Evolutionary conservation across 2,113 vertebrate genomes (phyloP), one percentile per base, ranked within the genome.

Genomic region (Oenanthe oenanthe): DNA sequence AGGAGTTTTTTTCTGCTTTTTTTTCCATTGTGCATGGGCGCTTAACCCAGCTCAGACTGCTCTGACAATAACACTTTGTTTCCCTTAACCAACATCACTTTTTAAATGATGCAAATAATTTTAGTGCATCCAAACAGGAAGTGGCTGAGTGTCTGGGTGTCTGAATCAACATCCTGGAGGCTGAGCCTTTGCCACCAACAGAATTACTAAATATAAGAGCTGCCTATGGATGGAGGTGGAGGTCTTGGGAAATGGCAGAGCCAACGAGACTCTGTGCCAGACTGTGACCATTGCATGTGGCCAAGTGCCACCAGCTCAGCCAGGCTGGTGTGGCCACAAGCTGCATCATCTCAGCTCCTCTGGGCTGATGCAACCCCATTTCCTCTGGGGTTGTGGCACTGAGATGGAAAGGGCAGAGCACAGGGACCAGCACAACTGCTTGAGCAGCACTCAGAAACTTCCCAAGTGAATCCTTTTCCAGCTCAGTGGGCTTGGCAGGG

Each of bases 121-220:
- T 90, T 51, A 94, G 95, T 38, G 85, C 93, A 93, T 96, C 95
- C 96, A 96, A 96, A 96, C 95, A 97, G 96, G 96, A 97, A 96
- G 96, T 90, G 96, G 89, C 38, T 95, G 88, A 77, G 87, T 94
- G 92, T 76, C 89, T 96, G 94, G 56, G 91, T 95, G 94, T 95
- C 96, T 97, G 95, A 95, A 96, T 93, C 95, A 96, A 90, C 96
- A 94, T 96, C 92, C 96, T 96, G 95, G 85, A 87, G 93, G 56
- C 85, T 53, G 89, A 12, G 92, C 63, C 89, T 72, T 56, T 42
- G 38, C 87, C 88, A 95, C 81, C 81, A 91, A 58, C 62, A 47
- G 43, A 38, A 47, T 58, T 66, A n/a, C 94, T 95, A 93, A 96
- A 67, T 60, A 48, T 43, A 96, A 85, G 66, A 80, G 71, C 45